Evolutionary conservation across 2,888 invertebrate species (phyloP).

Genomic region (Odontomyia ornata): DNA sequence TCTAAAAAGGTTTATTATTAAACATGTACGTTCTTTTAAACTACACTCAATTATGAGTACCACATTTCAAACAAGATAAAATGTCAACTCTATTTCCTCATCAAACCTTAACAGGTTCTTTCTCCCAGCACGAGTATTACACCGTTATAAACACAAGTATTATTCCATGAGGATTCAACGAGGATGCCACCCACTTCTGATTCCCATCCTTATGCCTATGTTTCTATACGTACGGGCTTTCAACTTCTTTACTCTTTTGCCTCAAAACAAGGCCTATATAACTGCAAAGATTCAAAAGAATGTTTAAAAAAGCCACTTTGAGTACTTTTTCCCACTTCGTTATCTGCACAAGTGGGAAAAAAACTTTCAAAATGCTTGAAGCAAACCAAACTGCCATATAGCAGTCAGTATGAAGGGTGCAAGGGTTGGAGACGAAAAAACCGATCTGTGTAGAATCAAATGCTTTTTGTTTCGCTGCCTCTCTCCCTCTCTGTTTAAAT

Average conservation of each 20-base stretch:
- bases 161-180: conserved; percentile 11
- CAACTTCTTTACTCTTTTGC: not conserved
- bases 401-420: too few species aligned
- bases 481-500: too few species aligned
- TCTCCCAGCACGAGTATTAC: conserved; percentile 14
- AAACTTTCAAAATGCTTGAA: not conserved
- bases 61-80: too few species aligned
- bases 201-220: not conserved
- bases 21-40: too few species aligned
- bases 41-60: too few species aligned
- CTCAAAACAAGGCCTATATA: conserved; percentile 9
- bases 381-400: not conserved
- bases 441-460: not conserved
- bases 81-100: too few species aligned
- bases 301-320: conserved; percentile 38
- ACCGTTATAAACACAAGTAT: conserved; percentile 34
- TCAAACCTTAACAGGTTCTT: too few species aligned
- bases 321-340: conserved; percentile 43
- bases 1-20: too few species aligned
- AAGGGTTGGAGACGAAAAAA: too few species aligned
- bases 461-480: not conserved
- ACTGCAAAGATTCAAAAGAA: conserved; percentile 34
- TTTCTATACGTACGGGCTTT: too few species aligned
- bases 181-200: not conserved
- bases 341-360: conserved; percentile 42